Evolutionary conservation across 2,888 invertebrate genomes (phyloP).

Genomic region (Desoria tigrina): DNA sequence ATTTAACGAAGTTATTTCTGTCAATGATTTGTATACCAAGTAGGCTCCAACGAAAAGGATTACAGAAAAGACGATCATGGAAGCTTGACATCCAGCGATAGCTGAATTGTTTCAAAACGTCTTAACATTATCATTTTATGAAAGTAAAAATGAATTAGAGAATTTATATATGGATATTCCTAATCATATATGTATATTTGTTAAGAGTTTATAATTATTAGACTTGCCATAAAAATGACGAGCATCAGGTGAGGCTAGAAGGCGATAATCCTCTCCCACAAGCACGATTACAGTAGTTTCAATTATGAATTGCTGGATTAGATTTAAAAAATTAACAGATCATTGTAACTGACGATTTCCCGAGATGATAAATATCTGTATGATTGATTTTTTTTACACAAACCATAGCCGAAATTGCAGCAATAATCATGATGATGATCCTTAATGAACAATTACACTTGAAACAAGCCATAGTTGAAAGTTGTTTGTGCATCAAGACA

Average conservation of each 20-base stretch:
- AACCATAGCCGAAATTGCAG: constrained; percentile 21
- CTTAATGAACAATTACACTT: background rate
- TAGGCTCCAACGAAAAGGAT: constrained; percentile 23
- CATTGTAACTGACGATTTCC: no score
- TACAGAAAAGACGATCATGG: constrained; percentile 9
- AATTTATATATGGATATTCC: no score
- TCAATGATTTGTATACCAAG: constrained; percentile 10
- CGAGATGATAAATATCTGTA: no score
- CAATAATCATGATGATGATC: constrained; percentile 19
- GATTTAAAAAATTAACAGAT: no score
- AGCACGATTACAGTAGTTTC: constrained; percentile 13
- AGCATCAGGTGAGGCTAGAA: constrained; percentile 22
- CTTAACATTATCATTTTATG: no score
- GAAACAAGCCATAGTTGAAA: no score
- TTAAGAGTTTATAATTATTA: background rate
- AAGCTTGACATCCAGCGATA: constrained; percentile 17
- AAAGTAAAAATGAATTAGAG: no score
- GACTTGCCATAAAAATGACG: constrained; percentile 25
- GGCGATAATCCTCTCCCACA: constrained; percentile 27
- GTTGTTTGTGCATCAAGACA: no score
- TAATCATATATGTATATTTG: no score
- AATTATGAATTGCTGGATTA: constrained; percentile 25
- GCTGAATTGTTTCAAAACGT: constrained; percentile 13
- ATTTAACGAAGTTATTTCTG: background rate
- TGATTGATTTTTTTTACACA: constrained; percentile 14